Base-by-base conservation (phyloP, 2,888 invertebrate genomes). In the Agrotis puta region DNA sequence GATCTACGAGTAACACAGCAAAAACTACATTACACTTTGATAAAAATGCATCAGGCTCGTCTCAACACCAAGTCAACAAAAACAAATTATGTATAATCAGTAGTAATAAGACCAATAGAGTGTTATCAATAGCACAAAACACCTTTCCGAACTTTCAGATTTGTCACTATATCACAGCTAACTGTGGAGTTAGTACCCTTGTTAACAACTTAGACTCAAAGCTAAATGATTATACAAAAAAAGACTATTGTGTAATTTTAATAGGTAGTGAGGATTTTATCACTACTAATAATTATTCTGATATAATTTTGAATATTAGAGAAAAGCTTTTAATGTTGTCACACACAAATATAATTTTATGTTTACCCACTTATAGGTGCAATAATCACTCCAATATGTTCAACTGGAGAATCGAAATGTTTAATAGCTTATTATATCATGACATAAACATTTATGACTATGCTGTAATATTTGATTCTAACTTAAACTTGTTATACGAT, bases 401-500 rank as follows among this genome's bases (percentile, higher is more conserved):
- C 20, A 70, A 69, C 45, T 53, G 64, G 64, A 57, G 70, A 22
- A 62, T 70, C 58, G 70, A 70, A 45, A 58, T 50, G 50, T 64
- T 58, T 50, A 58, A 43, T 57, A 48, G 48, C 57, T 24, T 70
- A 39, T 11, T 70, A 22, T 70, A 56, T 58, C 70, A 48, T 27
- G 64, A 70, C 57, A 20, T 51, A 18, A n/a, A 59, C 16, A 57
- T 58, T 20, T 53, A 63, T 63, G 51, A 63, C 51, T 63, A 63
- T 43, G 63, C 51, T 51, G 51, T 53, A 51, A 63, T 63, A 22
- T 63, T 63, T 53, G 24, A 53, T 53, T 64, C 63, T 43, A 64
- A 64, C 53, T 64, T 64, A 24, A 22, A 53, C 14, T 43, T 53
- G 43, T 18, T 43, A 5, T 63, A 63, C 20, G 51, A 43, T 22